Percentiles rank a stretch among this genome's conserved stretches.
Evolutionary conservation across 23 tunicate species (phyloP).

Genomic region (Ciona savignyi): DNA sequence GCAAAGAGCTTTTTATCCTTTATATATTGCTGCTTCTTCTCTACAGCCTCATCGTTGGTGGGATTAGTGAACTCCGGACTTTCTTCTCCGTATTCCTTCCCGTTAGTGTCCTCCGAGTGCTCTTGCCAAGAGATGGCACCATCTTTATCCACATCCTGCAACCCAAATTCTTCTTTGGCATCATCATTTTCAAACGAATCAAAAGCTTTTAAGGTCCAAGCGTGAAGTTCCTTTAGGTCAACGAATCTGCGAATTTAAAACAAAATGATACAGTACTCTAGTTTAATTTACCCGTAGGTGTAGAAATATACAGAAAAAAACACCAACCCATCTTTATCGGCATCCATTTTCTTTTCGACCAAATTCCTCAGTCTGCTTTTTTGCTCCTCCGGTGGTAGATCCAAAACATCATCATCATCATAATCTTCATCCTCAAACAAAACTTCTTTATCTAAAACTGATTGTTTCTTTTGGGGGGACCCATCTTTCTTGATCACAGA

Average conservation of each 20-base stretch:
- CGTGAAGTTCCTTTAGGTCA: constrained; percentile 21
- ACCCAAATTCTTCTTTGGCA: constrained; percentile 24
- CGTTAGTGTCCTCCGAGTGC: constrained; percentile 24
- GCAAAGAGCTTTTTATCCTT: constrained; percentile 45
- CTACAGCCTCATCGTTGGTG: constrained; percentile 31
- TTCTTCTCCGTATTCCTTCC: constrained; percentile 44
- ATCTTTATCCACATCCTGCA: constrained; percentile 37
- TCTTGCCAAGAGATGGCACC: constrained; percentile 51
- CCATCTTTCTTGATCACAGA: background rate
- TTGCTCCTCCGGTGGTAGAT: constrained; percentile 52
- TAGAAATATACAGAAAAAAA: background rate
- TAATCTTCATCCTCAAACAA: background rate
- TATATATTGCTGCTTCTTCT: constrained; percentile 15
- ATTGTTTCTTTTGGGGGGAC: background rate
- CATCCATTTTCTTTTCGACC: constrained; percentile 78
- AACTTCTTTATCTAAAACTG: background rate
- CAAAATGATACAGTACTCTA: too few relatives aligned
- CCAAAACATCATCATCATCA: constrained; percentile 57
- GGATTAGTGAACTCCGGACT: constrained; percentile 25
- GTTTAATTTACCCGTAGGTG: too few relatives aligned
- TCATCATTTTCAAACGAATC: constrained; percentile 60
- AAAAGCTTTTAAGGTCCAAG: constrained; percentile 62
- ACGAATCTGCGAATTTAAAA: constrained; percentile 15
- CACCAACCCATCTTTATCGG: constrained; percentile 78
- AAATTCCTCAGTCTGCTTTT: constrained; percentile 37